Conservation (phyloP, 2,113 vertebrate genomes). For the Chaetodon trifascialis region DNA sequence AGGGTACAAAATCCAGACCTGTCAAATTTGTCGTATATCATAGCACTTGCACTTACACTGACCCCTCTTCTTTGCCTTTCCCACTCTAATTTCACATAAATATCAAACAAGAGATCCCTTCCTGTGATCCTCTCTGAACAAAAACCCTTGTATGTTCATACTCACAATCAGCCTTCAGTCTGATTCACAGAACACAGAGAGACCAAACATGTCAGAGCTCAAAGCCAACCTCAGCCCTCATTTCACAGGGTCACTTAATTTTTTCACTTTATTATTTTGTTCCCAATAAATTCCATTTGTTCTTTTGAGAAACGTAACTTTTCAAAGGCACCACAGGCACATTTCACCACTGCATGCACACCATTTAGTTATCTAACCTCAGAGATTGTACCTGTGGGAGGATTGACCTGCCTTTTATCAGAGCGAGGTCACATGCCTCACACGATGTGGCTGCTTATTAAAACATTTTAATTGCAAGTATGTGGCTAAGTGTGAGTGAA, state of each 20-base stretch:
- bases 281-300: not conserved
- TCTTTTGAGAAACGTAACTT: not conserved
- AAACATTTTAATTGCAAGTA: not conserved
- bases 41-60: constrained; percentile 12
- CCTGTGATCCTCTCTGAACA: constrained; percentile 54
- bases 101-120: constrained; percentile 12
- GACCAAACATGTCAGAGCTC: constrained; percentile 11
- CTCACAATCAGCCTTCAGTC: constrained; percentile 58
- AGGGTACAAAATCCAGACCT: constrained; percentile 10
- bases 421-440: not conserved
- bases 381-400: not conserved
- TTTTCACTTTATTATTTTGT: constrained; percentile 1
- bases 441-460: not conserved
- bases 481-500: not conserved
- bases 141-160: constrained; percentile 9
- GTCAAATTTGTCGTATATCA: constrained; percentile 18
- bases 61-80: constrained; percentile 7
- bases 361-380: not conserved
- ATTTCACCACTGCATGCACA: not conserved
- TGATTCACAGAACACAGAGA: constrained; percentile 42
- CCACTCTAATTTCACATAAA: constrained; percentile 1
- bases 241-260: not conserved
- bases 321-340: not conserved
- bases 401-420: not conserved
- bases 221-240: not conserved